Percentiles rank a stretch among this genome's conserved stretches.
Conservation (phyloP, 37 sponge, comb jelly and placozoan genomes). For the Aplysina aerophoba region DNA sequence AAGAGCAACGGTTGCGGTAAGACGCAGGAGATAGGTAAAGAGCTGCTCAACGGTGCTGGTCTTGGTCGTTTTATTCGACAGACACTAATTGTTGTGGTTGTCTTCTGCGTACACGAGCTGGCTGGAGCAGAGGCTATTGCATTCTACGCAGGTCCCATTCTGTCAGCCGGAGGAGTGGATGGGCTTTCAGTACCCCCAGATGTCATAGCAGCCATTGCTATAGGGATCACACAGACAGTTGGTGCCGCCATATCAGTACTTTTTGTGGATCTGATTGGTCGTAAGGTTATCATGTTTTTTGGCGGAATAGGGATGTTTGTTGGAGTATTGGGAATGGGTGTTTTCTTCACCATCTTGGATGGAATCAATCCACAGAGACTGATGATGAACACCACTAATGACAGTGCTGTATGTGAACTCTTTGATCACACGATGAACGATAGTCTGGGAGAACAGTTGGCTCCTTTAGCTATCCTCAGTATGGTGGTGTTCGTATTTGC, state of each 20-base stretch:
- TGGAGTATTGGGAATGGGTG: not conserved
- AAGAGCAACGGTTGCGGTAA: too few species aligned
- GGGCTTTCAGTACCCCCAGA: not conserved
- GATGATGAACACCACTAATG: too few species aligned
- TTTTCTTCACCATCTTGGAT: not conserved
- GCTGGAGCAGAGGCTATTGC: not conserved
- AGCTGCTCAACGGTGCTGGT: not conserved
- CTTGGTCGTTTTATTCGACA: too few species aligned
- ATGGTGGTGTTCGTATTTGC: slow-evolving; percentile 2
- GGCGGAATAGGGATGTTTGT: slow-evolving; percentile 9
- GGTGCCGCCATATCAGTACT: not conserved
- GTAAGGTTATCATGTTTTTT: not conserved
- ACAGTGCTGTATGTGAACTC: too few species aligned
- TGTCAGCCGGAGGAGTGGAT: not conserved
- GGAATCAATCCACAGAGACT: too few species aligned
- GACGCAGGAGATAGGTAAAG: too few species aligned
- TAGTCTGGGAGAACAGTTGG: not conserved
- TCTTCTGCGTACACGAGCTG: not conserved
- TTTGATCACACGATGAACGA: too few species aligned
- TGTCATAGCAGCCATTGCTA: slow-evolving; percentile 7
- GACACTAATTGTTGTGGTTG: not conserved
- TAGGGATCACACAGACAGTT: not conserved
- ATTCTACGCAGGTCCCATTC: slow-evolving; percentile 17
- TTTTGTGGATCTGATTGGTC: not conserved
- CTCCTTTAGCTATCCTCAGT: slow-evolving; percentile 22